Base-by-base conservation (phyloP, 1,140 invertebrate species). In the Conopomorpha cramerella region DNA sequence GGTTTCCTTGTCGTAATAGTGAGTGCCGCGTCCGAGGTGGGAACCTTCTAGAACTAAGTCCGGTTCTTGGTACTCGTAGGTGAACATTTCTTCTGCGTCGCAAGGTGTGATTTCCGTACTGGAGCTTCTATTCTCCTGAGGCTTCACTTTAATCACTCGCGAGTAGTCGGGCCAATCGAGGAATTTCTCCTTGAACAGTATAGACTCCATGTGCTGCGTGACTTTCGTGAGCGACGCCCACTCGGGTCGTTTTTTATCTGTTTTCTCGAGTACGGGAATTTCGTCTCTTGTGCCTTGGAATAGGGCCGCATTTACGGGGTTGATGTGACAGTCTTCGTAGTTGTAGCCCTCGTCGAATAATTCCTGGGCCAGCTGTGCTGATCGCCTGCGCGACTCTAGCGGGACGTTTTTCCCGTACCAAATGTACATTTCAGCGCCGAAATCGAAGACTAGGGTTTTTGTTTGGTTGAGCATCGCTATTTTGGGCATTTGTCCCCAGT, bases 121-220 rank as follows among this genome's bases (percentile, higher is more conserved):
- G 15, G 81, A 81, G 19, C 84, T 81, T 13, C 77, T 77, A 56
- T 80, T 77, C 40, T 80, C 81, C 47, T 85, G 78, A 6, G 78
- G 62, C 54, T 87, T 89, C 19, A 85, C 79, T 61, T 82, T 82
- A 34, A 91, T 91, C 2, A 91, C 80, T 36, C 86, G 62, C 13
- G 82, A 81, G 27, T 86, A 86, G 60, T 96, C 93, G 0, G 94
- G 93, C 94, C 95, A 97, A 62, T 97, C 94, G 33, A 91, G 79
- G 74, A 98, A 98, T 68, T 98, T 98, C 66, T 96, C 92, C 51
- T 89, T 86, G 61, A 98, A 98, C 11, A 97, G 71, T 36, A 93
- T 84, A 0, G 94, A 94, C 78, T 97, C 95, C 84, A 96, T 92
- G 57, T 96, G 92, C 57, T 97, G 92, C 3, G 90, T 95, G 11